Evolutionary conservation across 2,888 invertebrate species (phyloP), one percentile per base, ranked within the genome.

Genomic region (Clanis bilineata): DNA sequence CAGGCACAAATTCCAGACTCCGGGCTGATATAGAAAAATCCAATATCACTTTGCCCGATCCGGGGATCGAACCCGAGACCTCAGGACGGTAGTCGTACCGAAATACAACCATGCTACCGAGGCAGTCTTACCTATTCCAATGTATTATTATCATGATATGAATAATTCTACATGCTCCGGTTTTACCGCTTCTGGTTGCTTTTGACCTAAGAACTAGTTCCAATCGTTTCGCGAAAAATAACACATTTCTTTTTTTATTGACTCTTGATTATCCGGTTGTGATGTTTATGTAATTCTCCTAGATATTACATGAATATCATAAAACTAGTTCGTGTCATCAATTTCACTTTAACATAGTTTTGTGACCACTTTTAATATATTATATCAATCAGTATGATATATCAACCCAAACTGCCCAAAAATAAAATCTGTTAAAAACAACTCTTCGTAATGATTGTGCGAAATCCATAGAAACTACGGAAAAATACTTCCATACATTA

Each of bases 311-410:
- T 18, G 10, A 51, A 18, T 15, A 25, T 9, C n/a, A 45, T 51
- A 51, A 51, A 51, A 51, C 28, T 51, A 51, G 32, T 51, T 51
- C 18, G 32, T 10, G 22, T 44, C 44, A 51, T 51, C 32, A 51
- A 47, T 32, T 51, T 32, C 41, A 7, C 18, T 18, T 41, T 7
- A 41, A 7, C 12, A 12, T 7, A 36, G 12, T 36, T 6, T 36
- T 7, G 9, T 5, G 36, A 6, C 10, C 3, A 36, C 1, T 36
- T 36, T 36, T 1, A 36, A 3, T 3, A 4, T 6, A 39, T n/a
- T 18, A 43, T 43, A n/a, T 21, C n/a, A 18, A 6, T 43, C 9
- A 2, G 43, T 9, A 1, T n/a, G n/a, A n/a, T n/a, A n/a, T n/a
- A n/a, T n/a, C n/a, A n/a, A n/a, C n/a, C n/a, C n/a, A n/a, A n/a